phyloP scores from a whole-genome alignment of 2,797 vertebrate genomes.

The Meda fulgida region DNA sequence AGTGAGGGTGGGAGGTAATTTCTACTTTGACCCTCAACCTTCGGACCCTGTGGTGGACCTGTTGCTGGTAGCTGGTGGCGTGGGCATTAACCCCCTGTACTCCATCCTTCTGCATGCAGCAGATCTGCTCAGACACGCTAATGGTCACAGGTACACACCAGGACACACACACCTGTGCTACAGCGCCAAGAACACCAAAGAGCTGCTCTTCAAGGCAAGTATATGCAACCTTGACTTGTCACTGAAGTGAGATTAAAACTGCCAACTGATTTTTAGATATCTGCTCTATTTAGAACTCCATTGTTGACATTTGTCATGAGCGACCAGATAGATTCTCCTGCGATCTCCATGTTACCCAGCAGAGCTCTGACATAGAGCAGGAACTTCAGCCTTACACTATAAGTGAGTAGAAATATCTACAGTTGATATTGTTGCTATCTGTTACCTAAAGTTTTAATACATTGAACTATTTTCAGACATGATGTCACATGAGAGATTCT shows the following conservation, averaged over 20 bases:
- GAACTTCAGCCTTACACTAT: slow-evolving; percentile 82
- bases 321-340: slow-evolving; percentile 89
- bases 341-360: slow-evolving; percentile 88
- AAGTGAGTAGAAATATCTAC: slow-evolving; percentile 71
- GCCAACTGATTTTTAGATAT: background rate
- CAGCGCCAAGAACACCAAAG: slow-evolving; percentile 85
- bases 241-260: background rate
- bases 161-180: slow-evolving; percentile 84
- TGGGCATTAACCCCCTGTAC: slow-evolving; percentile 96
- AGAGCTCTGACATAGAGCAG: slow-evolving; percentile 77
- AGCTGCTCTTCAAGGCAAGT: slow-evolving; percentile 92
- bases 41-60: slow-evolving; percentile 83
- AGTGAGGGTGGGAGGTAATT: slow-evolving; percentile 90
- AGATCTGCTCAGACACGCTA: slow-evolving; percentile 80
- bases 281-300: slow-evolving; percentile 78
- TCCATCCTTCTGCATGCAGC: slow-evolving; percentile 89
- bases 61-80: slow-evolving; percentile 91
- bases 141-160: slow-evolving; percentile 60
- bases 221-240: too few species aligned
- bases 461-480: background rate
- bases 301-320: slow-evolving; percentile 81
- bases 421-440: background rate
- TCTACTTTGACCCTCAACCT: slow-evolving; percentile 92
- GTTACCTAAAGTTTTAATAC: background rate
- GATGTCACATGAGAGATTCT: background rate